A percentile compares a stretch with the other conserved stretches of the same genome.
Conservation (phyloP, 2,113 vertebrate species). For the Hipposideros armiger region DNA sequence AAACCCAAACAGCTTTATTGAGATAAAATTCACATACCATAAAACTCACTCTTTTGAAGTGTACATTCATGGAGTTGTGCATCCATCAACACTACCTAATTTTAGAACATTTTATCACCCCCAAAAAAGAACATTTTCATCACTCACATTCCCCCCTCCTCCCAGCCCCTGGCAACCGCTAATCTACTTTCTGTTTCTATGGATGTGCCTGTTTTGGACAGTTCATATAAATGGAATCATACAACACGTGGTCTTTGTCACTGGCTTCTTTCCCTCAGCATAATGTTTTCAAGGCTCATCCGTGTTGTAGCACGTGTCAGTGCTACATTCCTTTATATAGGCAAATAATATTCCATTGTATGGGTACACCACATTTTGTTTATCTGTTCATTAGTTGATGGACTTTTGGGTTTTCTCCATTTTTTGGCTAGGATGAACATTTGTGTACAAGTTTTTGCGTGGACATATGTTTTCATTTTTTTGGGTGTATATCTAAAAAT, state of each 20-base stretch:
- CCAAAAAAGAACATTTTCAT: background rate
- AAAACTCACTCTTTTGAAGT: background rate
- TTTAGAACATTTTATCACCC: constrained; percentile 31
- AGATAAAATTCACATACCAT: background rate
- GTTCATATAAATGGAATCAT: background rate
- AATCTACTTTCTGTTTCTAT: background rate
- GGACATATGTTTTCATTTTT: background rate
- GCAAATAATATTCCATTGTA: background rate
- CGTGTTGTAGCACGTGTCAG: background rate
- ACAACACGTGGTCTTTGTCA: background rate
- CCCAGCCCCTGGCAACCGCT: background rate
- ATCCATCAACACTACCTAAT: background rate
- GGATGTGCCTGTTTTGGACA: background rate
- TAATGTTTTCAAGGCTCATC: background rate
- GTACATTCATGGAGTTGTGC: background rate
- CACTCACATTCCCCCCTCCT: background rate
- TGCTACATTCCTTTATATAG: background rate
- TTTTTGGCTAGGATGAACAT: background rate
- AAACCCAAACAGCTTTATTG: background rate
- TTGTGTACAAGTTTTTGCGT: background rate
- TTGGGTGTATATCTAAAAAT: background rate
- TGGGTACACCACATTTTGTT: background rate
- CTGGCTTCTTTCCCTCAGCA: background rate
- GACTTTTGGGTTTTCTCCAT: background rate
- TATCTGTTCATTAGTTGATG: background rate